Conservation (phyloP, 2,888 invertebrate genomes). For the Hirtodrosophila histrioides region DNA sequence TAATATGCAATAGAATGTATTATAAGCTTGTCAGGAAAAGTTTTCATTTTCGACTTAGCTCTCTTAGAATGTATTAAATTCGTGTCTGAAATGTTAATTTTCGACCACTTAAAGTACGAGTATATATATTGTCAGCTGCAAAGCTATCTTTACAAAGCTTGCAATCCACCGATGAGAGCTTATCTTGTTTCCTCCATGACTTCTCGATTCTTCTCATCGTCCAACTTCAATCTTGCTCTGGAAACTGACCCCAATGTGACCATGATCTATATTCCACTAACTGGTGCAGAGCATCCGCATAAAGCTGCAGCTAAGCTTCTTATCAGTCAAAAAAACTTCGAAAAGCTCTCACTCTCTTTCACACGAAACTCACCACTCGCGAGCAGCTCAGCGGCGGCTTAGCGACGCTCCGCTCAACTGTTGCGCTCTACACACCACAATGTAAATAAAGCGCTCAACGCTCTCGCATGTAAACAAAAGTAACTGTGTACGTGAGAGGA, state of each 20-base stretch:
- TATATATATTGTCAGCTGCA: too few relatives aligned
- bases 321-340: slow-evolving; percentile 4
- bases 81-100: too few relatives aligned
- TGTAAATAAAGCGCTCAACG: slow-evolving; percentile 11
- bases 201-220: too few relatives aligned
- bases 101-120: too few relatives aligned
- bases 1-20: too few relatives aligned
- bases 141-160: too few relatives aligned
- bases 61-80: too few relatives aligned
- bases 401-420: background rate
- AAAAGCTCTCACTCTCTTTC: background rate
- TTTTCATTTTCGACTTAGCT: too few relatives aligned
- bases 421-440: slow-evolving; percentile 22
- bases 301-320: background rate
- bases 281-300: background rate
- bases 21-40: too few relatives aligned
- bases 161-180: too few relatives aligned
- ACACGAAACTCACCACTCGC: slow-evolving; percentile 12
- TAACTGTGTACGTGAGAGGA: slow-evolving; percentile 20
- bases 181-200: too few relatives aligned
- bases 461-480: slow-evolving; percentile 71
- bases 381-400: slow-evolving; percentile 11
- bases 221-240: background rate
- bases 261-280: background rate
- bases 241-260: background rate